Base-by-base conservation (phyloP, 2,888 invertebrate genomes). In the Tenthredo notha region DNA sequence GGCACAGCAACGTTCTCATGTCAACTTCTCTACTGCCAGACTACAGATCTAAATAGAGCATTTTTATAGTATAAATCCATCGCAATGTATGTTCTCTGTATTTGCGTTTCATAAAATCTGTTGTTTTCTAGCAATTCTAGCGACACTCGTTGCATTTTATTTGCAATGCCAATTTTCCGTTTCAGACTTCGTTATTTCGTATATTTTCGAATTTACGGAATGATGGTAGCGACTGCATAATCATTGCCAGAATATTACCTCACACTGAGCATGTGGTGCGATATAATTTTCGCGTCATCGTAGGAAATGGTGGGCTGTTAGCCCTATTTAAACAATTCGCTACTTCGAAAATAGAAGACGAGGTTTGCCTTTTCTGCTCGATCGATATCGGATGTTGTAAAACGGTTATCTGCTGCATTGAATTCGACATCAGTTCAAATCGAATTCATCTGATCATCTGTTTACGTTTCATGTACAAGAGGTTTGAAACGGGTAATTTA, bases 401-500 rank as follows among this genome's bases (percentile, higher is more conserved):
- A 67, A 67, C 33, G 12, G 15, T 18, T 6, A 67, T 67, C 18
- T 33, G 43, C 72, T 74, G n/a, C 43, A 40, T 21, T 15, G 43
- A 74, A 43, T n/a, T 74, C 43, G 21, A n/a, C 21, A 74, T 40
- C 72, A 21, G 21, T 43, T 67, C 72, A 21, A 74, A 18, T 43
- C n/a, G 21, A 10, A 21, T 74, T 43, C 12, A 74, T 74, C 21
- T n/a, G 40, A 40, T 25, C 72, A 74, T 74, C 43, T 43, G 12
- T 74, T 43, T 40, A 43, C 72, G 21, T 40, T 43, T 25, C 21
- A 15, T 15, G 21, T 21, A 74, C 72, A 74, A 74, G 43, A 43
- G 25, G 72, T 74, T 74, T 43, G 72, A 74, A 74, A 74, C 43
- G 40, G 70, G 43, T 43, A 43, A 74, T 43, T 74, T 25, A 10